Evolutionary conservation across 2,113 vertebrate genomes (phyloP).

Genomic region (Ictalurus furcatus): DNA sequence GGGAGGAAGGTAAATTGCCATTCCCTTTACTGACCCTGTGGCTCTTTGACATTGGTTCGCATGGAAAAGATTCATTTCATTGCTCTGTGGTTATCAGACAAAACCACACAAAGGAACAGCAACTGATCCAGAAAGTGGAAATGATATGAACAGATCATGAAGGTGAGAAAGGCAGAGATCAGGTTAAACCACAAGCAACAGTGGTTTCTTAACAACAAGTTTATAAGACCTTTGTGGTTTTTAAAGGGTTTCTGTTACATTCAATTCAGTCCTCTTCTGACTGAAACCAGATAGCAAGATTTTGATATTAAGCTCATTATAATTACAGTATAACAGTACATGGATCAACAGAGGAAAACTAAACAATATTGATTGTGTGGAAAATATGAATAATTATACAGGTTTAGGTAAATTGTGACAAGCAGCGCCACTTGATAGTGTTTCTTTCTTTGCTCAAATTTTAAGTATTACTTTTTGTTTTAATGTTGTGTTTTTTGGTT

Average conservation of each 20-base stretch:
- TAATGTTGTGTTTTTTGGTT: no score
- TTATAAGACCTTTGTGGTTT: background rate
- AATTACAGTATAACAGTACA: background rate
- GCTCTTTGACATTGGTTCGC: background rate
- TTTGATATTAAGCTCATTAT: background rate
- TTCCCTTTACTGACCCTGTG: background rate
- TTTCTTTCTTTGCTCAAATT: background rate
- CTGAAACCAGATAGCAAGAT: background rate
- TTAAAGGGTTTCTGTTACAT: background rate
- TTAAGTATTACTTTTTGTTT: background rate
- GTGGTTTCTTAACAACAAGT: background rate
- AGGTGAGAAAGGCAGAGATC: background rate
- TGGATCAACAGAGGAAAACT: background rate
- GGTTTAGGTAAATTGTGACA: background rate
- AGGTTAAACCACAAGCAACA: slow-evolving; percentile 9
- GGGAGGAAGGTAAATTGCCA: slow-evolving; percentile 13
- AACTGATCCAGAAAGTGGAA: slow-evolving; percentile 12
- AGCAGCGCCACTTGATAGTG: background rate
- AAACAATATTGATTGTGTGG: background rate
- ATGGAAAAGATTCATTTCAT: slow-evolving; percentile 12
- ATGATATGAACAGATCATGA: background rate
- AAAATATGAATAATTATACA: background rate
- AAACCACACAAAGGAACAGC: slow-evolving; percentile 17
- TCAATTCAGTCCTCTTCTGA: background rate
- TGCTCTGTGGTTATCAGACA: background rate